Evolutionary conservation across 2,888 invertebrate species (phyloP), one percentile per base, ranked within the genome.

Genomic region (Spisula solida): DNA sequence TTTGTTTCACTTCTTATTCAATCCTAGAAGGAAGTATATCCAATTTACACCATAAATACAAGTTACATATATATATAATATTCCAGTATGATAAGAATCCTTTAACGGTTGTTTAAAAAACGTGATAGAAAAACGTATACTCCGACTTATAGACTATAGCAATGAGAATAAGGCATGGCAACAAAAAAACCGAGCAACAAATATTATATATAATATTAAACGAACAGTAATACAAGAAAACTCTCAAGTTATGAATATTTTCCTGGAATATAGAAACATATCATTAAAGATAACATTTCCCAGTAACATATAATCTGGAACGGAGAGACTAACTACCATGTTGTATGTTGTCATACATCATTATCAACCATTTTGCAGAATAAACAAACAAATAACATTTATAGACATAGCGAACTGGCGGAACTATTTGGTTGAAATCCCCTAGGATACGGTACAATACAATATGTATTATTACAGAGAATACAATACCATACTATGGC

Each of bases 341-440:
- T 75, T 31, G 31, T 75, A 34, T 75, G 18, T 75, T 75, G 31
- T 75, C 14, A 66, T 66, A 66, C 25, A 66, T 66, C 60, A 66
- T 66, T 66, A 66, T 66, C n/a, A 25, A 66, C 25, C n/a, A 25
- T 66, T 41, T 66, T 66, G n/a, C 25, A 6, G 60, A 25, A 66
- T 66, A 66, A 66, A 66, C 25, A 25, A 66, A 66, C 60, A 66
- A 66, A 66, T 66, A 66, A 66, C 60, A 66, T 66, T 66, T 66
- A 66, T 66, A 66, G 60, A 41, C 41, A 66, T 66, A 66, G 60
- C 12, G 25, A 66, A 25, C 60, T 25, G 25, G n/a, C 60, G 41
- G 8, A 25, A 25, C 60, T 66, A 25, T 66, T 66, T 66, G 8
- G 60, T 0, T 8, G 4, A 66, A 25, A 25, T 66, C 60, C 60